Conservation (phyloP, 2,113 vertebrate species). For the Gymnarchus niloticus region DNA sequence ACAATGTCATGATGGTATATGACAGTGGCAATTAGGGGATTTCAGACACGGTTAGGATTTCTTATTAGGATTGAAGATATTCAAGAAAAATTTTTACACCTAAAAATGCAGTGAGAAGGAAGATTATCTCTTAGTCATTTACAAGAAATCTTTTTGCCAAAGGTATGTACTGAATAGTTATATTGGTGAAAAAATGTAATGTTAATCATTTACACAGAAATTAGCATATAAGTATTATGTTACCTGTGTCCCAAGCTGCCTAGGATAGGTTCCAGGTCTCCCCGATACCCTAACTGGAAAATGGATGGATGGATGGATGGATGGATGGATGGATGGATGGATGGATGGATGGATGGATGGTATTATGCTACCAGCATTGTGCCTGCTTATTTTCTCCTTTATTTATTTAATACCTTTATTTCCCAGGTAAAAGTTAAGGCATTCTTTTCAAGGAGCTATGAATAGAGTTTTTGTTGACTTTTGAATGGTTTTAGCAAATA, state of each 20-base stretch:
- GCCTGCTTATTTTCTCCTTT: no score
- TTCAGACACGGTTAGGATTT: slow-evolving; percentile 41
- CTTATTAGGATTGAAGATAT: slow-evolving; percentile 46
- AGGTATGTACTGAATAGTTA: slow-evolving; percentile 50
- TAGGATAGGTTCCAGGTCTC: no score
- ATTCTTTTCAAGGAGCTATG: background rate
- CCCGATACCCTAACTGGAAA: no score
- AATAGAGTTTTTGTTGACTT: background rate
- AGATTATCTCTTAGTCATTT: slow-evolving; percentile 68
- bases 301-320: no score
- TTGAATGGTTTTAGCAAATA: background rate
- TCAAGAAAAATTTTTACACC: slow-evolving; percentile 50
- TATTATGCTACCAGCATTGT: no score
- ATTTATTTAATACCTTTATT: no score
- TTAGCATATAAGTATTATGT: slow-evolving; percentile 64
- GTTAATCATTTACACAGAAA: slow-evolving; percentile 61
- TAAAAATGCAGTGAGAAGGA: slow-evolving; percentile 56
- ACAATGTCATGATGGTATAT: slow-evolving; percentile 49
- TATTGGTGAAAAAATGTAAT: slow-evolving; percentile 67
- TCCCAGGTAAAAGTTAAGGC: background rate
- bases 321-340: no score
- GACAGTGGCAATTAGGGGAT: slow-evolving; percentile 56
- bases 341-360: no score
- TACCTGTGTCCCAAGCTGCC: no score
- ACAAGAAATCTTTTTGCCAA: slow-evolving; percentile 65